Percentiles rank a stretch among this genome's conserved stretches.
Evolutionary conservation across 2,888 invertebrate species (phyloP).

Genomic region (Lottia gigantea): DNA sequence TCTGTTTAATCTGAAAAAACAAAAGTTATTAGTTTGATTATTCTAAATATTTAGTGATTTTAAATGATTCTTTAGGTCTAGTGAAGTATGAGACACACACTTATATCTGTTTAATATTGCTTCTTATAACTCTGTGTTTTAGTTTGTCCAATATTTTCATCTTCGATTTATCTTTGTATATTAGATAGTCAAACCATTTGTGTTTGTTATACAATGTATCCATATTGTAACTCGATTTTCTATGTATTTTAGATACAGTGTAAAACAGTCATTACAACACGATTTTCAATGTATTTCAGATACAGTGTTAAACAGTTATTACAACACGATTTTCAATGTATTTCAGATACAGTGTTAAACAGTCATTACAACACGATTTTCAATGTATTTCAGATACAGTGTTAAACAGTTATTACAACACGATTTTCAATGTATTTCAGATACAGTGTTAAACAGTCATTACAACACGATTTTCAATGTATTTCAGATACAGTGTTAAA

Average conservation of each 20-base stretch:
- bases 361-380: background rate
- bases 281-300: constrained; percentile 68
- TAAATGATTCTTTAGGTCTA: no score
- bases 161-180: no score
- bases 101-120: no score
- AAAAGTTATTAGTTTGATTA: no score
- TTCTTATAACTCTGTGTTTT: no score
- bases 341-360: constrained; percentile 88
- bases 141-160: no score
- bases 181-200: no score
- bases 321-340: constrained; percentile 91
- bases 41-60: no score
- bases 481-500: constrained; percentile 85
- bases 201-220: no score
- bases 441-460: no score
- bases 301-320: constrained; percentile 93
- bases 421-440: constrained; percentile 75
- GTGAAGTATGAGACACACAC: no score
- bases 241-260: constrained; percentile 91
- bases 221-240: constrained; percentile 90
- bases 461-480: background rate
- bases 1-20: no score
- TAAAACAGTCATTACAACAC: constrained; percentile 69
- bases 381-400: constrained; percentile 75
- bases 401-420: constrained; percentile 94